Conservation (phyloP, 2,888 invertebrate genomes). For the Drosophila peninsularis region DNA sequence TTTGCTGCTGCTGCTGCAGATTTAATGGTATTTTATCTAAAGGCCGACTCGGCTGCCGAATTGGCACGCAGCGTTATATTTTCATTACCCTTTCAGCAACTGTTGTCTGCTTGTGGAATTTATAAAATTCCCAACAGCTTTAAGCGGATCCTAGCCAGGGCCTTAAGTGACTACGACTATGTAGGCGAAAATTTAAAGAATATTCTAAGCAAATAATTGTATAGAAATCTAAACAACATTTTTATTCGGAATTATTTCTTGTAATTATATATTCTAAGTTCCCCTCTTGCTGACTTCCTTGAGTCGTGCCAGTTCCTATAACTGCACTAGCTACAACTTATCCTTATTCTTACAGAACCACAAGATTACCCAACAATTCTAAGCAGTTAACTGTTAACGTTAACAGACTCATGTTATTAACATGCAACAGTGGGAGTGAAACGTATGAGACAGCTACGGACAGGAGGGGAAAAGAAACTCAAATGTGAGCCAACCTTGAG, state of each 20-base stretch:
- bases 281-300: neutral
- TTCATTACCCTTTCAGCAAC: constrained; percentile 19
- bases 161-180: constrained; percentile 11
- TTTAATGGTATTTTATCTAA: constrained; percentile 59
- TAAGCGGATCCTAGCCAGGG: constrained; percentile 18
- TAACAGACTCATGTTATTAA: constrained; percentile 10
- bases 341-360: constrained; percentile 10
- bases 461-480: constrained; percentile 30
- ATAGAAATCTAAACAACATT: neutral
- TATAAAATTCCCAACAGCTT: constrained; percentile 27
- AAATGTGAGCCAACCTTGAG: constrained; percentile 39
- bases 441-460: neutral
- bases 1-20: constrained; percentile 49
- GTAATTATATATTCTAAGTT: neutral
- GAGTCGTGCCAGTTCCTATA: constrained; percentile 9
- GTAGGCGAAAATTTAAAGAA: neutral
- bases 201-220: neutral
- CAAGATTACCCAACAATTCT: constrained; percentile 42
- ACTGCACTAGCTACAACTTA: neutral
- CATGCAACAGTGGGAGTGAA: constrained; percentile 27
- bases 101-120: constrained; percentile 22
- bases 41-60: constrained; percentile 9
- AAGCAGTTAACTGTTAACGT: constrained; percentile 8
- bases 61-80: constrained; percentile 17
- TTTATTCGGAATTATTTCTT: neutral